Evolutionary conservation across 2,113 vertebrate species (phyloP), one percentile per base, ranked within the genome.

Genomic region (Chauna torquata): DNA sequence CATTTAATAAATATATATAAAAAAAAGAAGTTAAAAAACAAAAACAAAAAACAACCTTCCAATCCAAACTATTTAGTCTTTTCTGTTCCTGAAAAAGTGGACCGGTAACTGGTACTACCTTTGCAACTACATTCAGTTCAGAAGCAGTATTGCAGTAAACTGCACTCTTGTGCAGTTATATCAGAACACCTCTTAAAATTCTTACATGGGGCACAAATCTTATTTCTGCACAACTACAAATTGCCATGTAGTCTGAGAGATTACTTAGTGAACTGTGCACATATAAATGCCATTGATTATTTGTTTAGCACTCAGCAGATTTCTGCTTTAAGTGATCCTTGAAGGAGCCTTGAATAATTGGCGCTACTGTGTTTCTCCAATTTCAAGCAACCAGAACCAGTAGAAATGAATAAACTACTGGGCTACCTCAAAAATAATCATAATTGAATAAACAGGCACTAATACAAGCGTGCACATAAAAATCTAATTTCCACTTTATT

Each of bases 301-400:
- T 20, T 55, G 14, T 57, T 95, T 76, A 8, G 1, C 32, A 94
- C 82, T 92, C 71, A 25, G 61, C 20, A 88, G 58, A 70, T 65
- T 90, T 91, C 80, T 88, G n/a, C 50, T 88, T 66, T 92, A 81
- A 91, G 77, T 64, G 44, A 90, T 83, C 40, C 59, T 78, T 90
- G 30, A 91, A 94, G 49, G 47, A 94, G 36, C 25, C 58, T n/a
- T 80, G 45, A 66, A 72, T 66, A 44, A 47, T 28, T 50, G n/a
- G 12, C n/a, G 30, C 57, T 71, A 65, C 38, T 14, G 25, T 8
- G 28, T 71, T 84, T 78, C 16, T 76, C 58, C 79, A 79, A 6
- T 44, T 80, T 38, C n/a, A 86, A 90, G 25, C 20, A 38, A 15
- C 2, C 4, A 76, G 58, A 87, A 57, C 11, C 20, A 86, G 47